Evolutionary conservation across 2,113 vertebrate species (phyloP).

Genomic region (Notothenia rossii): DNA sequence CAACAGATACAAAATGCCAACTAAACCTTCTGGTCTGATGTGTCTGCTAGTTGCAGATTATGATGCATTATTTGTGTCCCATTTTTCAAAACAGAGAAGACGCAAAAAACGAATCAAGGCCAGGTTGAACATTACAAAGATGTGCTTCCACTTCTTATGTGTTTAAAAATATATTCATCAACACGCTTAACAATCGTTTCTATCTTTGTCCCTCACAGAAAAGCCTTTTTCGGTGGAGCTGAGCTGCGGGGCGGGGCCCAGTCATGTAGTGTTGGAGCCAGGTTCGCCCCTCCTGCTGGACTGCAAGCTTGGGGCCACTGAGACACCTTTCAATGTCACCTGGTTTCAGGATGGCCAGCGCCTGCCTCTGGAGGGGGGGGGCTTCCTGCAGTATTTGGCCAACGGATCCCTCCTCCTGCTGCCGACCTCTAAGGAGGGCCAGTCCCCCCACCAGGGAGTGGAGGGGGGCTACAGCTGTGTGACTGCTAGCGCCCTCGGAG

Average conservation of each 20-base stretch:
- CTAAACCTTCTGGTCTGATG: no score
- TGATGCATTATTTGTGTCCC: no score
- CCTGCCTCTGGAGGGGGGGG: conserved; percentile 77
- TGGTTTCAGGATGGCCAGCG: conserved; percentile 90
- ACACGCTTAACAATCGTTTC: not conserved
- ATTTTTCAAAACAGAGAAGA: no score
- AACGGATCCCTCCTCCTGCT: conserved; percentile 90
- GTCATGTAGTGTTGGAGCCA: conserved; percentile 88
- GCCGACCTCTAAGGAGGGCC: conserved; percentile 67
- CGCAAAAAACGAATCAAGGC: no score
- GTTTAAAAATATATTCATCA: no score
- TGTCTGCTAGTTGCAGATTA: no score
- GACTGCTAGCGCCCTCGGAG: conserved; percentile 86
- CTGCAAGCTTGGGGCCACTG: conserved; percentile 86
- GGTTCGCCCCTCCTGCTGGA: conserved; percentile 86
- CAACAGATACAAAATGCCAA: no score
- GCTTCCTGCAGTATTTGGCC: conserved; percentile 82
- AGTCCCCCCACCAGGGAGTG: conserved; percentile 35
- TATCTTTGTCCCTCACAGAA: conserved; percentile 80
- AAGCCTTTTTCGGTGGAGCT: conserved; percentile 88
- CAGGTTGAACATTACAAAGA: no score
- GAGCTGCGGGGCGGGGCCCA: conserved; percentile 90
- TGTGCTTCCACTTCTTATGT: no score
- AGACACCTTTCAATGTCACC: conserved; percentile 86
- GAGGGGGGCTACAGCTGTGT: conserved; percentile 93